These are phyloP conservation scores for Gallinago nigripennis DNA, from an alignment of 2,797 vertebrate genomes.

Conservation along the genomic window DNA sequence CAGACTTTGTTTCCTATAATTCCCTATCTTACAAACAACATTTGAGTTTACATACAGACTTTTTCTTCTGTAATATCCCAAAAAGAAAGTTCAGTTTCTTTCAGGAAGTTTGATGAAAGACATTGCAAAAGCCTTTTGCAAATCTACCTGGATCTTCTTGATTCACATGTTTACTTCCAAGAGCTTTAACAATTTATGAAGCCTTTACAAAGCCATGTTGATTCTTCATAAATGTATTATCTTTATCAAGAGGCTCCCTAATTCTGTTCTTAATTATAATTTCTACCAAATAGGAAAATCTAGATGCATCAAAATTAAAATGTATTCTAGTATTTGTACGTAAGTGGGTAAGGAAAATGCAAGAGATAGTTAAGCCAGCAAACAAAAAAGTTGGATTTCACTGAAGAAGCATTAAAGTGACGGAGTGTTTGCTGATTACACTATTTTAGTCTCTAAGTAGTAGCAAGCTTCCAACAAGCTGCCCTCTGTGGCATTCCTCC, in stretches of 20 bases:
- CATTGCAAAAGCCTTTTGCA: neutral
- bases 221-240: neutral
- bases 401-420: conserved; percentile 53
- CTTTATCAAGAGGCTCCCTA: neutral
- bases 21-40: neutral
- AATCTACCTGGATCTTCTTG: neutral
- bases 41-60: neutral
- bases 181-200: neutral
- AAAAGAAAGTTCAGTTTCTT: neutral
- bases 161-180: neutral
- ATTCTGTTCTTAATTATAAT: neutral
- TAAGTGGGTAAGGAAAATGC: neutral
- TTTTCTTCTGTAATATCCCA: neutral
- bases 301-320: neutral
- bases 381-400: conserved; percentile 47
- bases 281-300: neutral
- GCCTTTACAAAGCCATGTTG: neutral
- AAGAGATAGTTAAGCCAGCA: neutral
- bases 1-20: neutral
- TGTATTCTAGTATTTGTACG: neutral
- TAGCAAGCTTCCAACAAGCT: conserved; percentile 59
- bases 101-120: neutral
- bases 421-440: conserved; percentile 59
- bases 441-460: conserved; percentile 59
- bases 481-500: conserved; percentile 48